Conservation (phyloP, 2,113 vertebrate genomes). For the Nyctereutes procyonoides region DNA sequence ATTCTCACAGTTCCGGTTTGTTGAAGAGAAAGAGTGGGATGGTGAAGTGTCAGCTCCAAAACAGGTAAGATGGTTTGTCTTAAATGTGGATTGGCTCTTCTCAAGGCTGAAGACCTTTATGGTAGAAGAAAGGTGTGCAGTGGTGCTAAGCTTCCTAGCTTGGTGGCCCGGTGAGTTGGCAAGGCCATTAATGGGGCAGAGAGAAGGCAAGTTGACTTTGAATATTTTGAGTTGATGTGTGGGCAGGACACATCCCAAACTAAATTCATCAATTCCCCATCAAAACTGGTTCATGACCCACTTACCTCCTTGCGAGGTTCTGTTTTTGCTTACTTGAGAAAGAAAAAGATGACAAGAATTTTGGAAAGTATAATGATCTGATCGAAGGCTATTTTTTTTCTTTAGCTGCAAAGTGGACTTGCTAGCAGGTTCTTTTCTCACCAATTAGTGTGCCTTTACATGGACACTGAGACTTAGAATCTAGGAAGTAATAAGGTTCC, state of each 20-base stretch:
- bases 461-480: not conserved
- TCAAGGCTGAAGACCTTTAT: not conserved
- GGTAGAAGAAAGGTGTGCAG: not conserved
- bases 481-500: not conserved
- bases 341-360: not conserved
- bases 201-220: not conserved
- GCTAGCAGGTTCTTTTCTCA: not conserved
- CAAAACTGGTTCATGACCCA: not conserved
- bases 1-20: conserved; percentile 95
- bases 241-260: not conserved
- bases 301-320: not conserved
- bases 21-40: conserved; percentile 97
- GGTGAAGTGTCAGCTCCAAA: conserved; percentile 86
- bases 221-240: not conserved
- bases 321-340: not conserved
- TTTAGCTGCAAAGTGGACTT: not conserved
- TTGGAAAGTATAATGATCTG: not conserved
- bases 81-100: not conserved
- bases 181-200: too few relatives aligned
- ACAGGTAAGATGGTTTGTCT: conserved; percentile 87
- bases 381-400: not conserved
- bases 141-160: not conserved
- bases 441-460: not conserved
- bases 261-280: not conserved
- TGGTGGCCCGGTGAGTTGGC: not conserved